Conservation (phyloP, 2,797 vertebrate species). For the Naso thynnoides region DNA sequence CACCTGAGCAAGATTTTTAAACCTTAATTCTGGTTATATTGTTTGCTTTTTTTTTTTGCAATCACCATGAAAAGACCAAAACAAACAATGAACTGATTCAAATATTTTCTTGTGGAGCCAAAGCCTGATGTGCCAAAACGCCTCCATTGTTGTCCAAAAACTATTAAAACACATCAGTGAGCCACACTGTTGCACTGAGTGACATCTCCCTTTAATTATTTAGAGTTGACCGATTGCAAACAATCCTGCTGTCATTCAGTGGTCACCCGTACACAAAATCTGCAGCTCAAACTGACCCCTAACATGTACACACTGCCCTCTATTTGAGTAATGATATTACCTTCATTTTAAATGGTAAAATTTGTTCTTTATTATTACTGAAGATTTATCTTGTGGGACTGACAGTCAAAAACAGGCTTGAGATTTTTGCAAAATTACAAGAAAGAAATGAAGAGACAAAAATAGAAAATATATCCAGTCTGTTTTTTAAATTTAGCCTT, state of each 20-base stretch:
- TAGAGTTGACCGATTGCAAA: too few species aligned
- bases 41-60: constrained; percentile 23
- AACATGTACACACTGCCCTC: too few species aligned
- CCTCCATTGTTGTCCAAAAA: neutral
- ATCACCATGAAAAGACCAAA: neutral
- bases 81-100: constrained; percentile 1
- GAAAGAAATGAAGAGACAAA: neutral
- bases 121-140: too few species aligned
- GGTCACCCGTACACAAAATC: too few species aligned
- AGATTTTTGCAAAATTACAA: neutral
- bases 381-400: neutral
- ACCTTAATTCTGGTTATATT: neutral
- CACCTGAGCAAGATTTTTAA: constrained; percentile 36
- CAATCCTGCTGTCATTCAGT: too few species aligned
- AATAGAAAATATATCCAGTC: neutral
- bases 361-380: neutral
- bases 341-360: neutral
- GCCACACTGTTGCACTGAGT: neutral
- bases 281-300: too few species aligned
- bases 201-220: neutral
- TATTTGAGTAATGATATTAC: neutral
- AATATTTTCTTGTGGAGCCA: neutral
- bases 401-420: neutral
- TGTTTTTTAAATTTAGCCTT: neutral
- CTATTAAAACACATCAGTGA: neutral